Percentiles rank a stretch among this genome's conserved stretches.
Evolutionary conservation across 1,140 invertebrate genomes (phyloP).

Genomic region (Triops cancriformis): DNA sequence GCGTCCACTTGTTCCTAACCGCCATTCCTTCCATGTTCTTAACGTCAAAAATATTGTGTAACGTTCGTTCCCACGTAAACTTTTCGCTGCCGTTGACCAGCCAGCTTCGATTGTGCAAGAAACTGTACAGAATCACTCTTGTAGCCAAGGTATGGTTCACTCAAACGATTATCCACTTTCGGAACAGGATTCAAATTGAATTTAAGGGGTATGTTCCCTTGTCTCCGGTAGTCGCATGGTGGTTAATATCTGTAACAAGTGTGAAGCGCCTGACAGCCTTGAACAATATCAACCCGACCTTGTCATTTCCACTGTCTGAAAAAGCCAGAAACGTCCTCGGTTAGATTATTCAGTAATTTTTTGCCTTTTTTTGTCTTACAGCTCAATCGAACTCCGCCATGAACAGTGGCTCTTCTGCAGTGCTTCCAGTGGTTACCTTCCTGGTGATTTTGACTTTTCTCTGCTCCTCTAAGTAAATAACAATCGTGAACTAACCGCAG

Average conservation of each 20-base stretch:
- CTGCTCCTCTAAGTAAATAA: not conserved
- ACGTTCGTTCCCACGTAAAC: not conserved
- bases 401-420: not conserved
- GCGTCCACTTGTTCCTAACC: not conserved
- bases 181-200: not conserved
- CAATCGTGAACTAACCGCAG: not conserved
- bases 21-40: constrained; percentile 9
- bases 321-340: not conserved
- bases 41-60: not conserved
- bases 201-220: not conserved
- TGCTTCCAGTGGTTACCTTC: not conserved
- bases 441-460: not conserved
- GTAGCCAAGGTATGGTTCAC: not conserved
- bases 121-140: not conserved
- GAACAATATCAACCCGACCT: not conserved
- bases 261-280: not conserved
- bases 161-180: no score
- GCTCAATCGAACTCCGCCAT: not conserved
- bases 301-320: not conserved
- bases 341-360: not conserved
- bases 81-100: not conserved
- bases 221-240: not conserved
- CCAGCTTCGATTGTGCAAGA: not conserved
- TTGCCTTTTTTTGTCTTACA: not conserved
- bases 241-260: not conserved